Base-by-base conservation (phyloP, 2,888 invertebrate species). In the Tholera decimalis region DNA sequence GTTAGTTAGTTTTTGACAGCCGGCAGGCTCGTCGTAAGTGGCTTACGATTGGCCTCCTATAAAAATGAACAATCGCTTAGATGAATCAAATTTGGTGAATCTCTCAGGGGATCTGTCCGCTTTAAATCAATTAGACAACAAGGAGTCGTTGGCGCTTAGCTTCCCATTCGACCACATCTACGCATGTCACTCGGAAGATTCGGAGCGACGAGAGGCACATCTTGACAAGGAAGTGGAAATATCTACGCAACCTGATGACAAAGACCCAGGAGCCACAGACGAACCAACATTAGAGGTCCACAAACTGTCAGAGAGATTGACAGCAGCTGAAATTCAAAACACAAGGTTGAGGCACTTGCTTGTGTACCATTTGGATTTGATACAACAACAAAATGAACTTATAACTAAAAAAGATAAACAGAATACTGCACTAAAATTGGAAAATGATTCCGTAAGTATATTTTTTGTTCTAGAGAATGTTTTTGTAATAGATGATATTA, bases 321-420 rank as follows among this genome's bases (percentile, higher is more conserved):
- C 91, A 84, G 92, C 87, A 6, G 83, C 90, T 62, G 92, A 91
- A 63, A 83, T 68, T 85, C 97, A 97, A 93, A 97, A 97, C 90
- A 97, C 96, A 88, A 96, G 96, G 84, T 94, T 97, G 56, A 98
- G 98, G 92, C 97, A 98, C 77, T 96, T 98, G 87, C 94, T 98
- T 75, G 93, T 98, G 66, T 96, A 98, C 79, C 98, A 99, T 90
- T 95, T 98, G 84, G 98, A 98, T 91, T 95, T 98, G 72, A 98
- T 98, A 88, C 98, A 98, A 90, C 98, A 98, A 92, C 98, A 98
- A 92, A 98, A 98, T 85, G 98, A 98, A 86, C 97, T 97, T 83
- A 96, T 98, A 75, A 96, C 97, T 79, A 97, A 97, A 81, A 98
- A 97, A 91, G 98, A 98, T 83, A 98, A 97, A 88, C 95, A 97